Base-by-base conservation (phyloP, 2,797 vertebrate genomes). In the Sebastes wilsoni region DNA sequence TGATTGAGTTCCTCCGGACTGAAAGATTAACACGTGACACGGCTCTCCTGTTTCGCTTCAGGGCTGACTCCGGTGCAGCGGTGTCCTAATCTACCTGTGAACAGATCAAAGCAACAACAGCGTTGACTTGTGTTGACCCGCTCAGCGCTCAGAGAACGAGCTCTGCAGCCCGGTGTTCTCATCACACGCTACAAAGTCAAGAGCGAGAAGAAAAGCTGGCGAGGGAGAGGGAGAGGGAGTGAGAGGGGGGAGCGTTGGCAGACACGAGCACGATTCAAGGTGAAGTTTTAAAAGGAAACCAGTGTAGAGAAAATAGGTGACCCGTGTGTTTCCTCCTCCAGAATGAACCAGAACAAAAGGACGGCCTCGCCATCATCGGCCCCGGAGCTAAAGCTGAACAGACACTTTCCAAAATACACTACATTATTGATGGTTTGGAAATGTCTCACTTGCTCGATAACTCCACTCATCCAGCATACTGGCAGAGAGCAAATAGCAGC, bases 221-320 rank as follows among this genome's bases (percentile, higher is more conserved):
- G 38, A 14, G n/a, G 52, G 52, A 20, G 42, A 78, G 25, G 18
- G 36, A 54, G 28, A 11, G 46, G 4, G 56, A 5, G 13, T 4
- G 27, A 3, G 10, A 7, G 23, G 20, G 22, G 6, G 9, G 12
- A 1, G 28, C 1, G 3, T 7, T 20, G n/a, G 25, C 49, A 59
- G 22, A 32, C 28, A 58, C 8, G 0, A 72, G 38, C 65, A 30
- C 59, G 4, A 66, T 30, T 75, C 77, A 85, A 79, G 85, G 66
- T 81, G 68, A 83, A 55, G 72, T 52, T 81, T 81, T 68, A 76
- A 79, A 73, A 61, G 74, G 72, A 79, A 82, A 60, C 14, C 30
- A 14, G 68, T 9, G 59, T 38, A 61, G 32, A 68, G 69, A 9
- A 81, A 69, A 59, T 52, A 82, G 85, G 67, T 78, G 73, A 84